phyloP scores from a whole-genome alignment of 2,888 invertebrate genomes.

The Melanophora roralis region DNA sequence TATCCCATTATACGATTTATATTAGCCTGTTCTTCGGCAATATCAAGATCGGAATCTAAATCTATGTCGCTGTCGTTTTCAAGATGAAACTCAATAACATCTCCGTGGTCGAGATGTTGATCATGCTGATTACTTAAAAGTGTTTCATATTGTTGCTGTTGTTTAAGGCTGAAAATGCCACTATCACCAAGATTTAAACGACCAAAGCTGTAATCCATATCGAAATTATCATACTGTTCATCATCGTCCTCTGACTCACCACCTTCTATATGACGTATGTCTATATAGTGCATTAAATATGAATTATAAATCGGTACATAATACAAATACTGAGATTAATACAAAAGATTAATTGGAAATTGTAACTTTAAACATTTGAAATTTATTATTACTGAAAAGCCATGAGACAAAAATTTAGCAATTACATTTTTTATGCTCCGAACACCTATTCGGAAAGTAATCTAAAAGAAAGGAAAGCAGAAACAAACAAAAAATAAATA shows the following conservation, averaged over 20 bases:
- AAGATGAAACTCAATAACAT: constrained; percentile 52
- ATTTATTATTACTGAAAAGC: constrained; percentile 64
- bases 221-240: constrained; percentile 56
- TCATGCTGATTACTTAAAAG: constrained; percentile 24
- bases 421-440: constrained; percentile 73
- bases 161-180: constrained; percentile 49
- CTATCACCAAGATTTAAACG: constrained; percentile 49
- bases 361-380: constrained; percentile 34
- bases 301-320: constrained; percentile 45
- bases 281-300: constrained; percentile 62
- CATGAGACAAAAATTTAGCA: constrained; percentile 65
- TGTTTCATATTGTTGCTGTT: constrained; percentile 46
- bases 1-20: constrained; percentile 72
- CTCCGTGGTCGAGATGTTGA: constrained; percentile 11
- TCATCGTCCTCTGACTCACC: constrained; percentile 68
- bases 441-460: constrained; percentile 74
- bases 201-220: constrained; percentile 49
- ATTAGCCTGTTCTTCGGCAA: constrained; percentile 67
- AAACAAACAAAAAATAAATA: constrained; percentile 44
- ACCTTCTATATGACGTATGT: constrained; percentile 72
- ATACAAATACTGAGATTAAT: constrained; percentile 26
- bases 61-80: constrained; percentile 53
- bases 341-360: constrained; percentile 26
- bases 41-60: constrained; percentile 58
- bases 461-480: constrained; percentile 67